These are phyloP conservation scores for Acleris literana DNA, from an alignment of 2,888 invertebrate genomes.

Conservation along the genomic window DNA sequence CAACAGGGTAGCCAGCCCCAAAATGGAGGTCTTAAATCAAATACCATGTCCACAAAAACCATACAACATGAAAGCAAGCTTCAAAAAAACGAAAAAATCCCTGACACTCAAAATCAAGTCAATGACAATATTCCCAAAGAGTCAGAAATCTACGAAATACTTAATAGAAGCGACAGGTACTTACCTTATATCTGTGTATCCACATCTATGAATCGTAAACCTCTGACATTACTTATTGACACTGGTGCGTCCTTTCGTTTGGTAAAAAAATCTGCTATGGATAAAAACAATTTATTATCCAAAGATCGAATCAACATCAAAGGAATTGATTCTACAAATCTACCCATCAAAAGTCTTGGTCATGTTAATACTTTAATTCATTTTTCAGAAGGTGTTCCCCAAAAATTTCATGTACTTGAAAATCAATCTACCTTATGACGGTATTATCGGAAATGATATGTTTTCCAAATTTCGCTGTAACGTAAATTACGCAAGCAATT, in stretches of 20 bases:
- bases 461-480: slow-evolving; percentile 8
- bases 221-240: neutral
- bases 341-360: neutral
- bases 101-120: too few relatives aligned
- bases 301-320: neutral
- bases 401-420: neutral
- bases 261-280: neutral
- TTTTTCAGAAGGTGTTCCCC: neutral
- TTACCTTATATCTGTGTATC: neutral
- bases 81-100: too few relatives aligned
- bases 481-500: slow-evolving; percentile 6
- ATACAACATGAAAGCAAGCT: too few relatives aligned
- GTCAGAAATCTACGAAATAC: neutral
- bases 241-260: neutral
- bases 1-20: too few relatives aligned
- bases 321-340: neutral
- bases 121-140: too few relatives aligned
- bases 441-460: neutral
- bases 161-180: neutral
- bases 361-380: neutral
- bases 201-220: neutral
- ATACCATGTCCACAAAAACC: too few relatives aligned
- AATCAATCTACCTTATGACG: neutral
- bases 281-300: neutral
- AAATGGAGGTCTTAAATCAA: too few relatives aligned